Conservation (phyloP, 2,113 vertebrate species). For the Potamarius usumacintae region DNA sequence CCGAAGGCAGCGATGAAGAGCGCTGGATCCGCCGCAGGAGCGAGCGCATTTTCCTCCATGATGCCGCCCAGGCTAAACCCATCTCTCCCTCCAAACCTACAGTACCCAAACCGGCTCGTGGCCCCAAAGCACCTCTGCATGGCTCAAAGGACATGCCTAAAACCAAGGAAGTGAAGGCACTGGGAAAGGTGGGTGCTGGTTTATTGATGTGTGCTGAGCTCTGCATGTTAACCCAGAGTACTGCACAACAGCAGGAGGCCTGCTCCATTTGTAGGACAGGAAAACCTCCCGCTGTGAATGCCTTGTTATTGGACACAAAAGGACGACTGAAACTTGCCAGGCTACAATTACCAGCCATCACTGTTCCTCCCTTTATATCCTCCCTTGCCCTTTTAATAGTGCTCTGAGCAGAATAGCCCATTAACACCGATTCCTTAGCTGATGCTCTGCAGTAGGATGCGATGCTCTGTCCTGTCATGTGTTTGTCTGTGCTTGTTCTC, state of each 20-base stretch:
- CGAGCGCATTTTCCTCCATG: conserved; percentile 94
- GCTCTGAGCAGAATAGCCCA: conserved; percentile 20
- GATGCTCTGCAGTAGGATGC: conserved; percentile 28
- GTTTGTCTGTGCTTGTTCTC: conserved; percentile 22
- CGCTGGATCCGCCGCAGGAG: conserved; percentile 90
- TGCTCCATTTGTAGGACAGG: conserved; percentile 64
- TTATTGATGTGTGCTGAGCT: conserved; percentile 2
- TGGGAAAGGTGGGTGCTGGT: conserved; percentile 67
- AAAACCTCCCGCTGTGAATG: conserved; percentile 65
- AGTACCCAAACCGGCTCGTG: conserved; percentile 74
- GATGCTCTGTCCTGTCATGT: conserved; percentile 6
- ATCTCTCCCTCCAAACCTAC: conserved; percentile 60
- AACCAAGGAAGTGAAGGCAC: conserved; percentile 75
- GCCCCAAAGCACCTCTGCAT: conserved; percentile 72
- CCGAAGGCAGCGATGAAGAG: conserved; percentile 87
- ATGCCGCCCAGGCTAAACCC: conserved; percentile 72
- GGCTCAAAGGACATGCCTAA: conserved; percentile 77
- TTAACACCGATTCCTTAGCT: conserved; percentile 44
- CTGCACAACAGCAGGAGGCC: conserved; percentile 60
- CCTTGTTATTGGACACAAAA: conserved; percentile 68
- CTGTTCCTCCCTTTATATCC: conserved; percentile 40
- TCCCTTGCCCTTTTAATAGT: conserved; percentile 39
- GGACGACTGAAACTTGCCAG: conserved; percentile 62
- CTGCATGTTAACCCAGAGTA: conserved; percentile 28
- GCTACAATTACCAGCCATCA: conserved; percentile 54